These are phyloP conservation scores for Nomada fabriciana DNA, from an alignment of 2,888 invertebrate genomes.

Conservation along the genomic window DNA sequence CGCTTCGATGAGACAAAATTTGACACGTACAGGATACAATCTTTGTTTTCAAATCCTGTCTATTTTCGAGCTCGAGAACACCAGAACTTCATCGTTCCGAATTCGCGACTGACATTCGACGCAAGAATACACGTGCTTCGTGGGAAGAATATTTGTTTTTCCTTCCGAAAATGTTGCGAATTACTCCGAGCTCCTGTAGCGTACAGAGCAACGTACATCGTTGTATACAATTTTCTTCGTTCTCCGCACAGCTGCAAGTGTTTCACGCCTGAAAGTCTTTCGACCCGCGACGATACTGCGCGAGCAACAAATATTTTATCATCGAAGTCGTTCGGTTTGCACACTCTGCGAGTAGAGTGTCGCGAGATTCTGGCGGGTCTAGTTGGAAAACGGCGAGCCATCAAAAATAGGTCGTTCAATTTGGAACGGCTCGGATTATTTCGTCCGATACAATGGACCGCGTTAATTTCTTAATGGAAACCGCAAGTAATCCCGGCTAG, in stretches of 20 bases:
- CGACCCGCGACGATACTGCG: too few relatives aligned
- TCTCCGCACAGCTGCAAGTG: too few relatives aligned
- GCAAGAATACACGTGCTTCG: constrained; percentile 26
- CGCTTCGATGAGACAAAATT: background rate
- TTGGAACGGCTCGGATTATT: constrained; percentile 33
- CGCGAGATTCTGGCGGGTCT: background rate
- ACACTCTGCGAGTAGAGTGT: background rate
- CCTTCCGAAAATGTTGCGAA: constrained; percentile 24
- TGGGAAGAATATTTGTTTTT: constrained; percentile 29
- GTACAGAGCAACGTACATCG: background rate
- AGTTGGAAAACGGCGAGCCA: background rate
- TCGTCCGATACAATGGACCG: constrained; percentile 44
- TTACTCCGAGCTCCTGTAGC: constrained; percentile 9
- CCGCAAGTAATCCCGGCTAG: constrained; percentile 72
- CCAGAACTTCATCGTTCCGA: background rate
- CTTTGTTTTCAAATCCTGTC: background rate
- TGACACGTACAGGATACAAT: background rate
- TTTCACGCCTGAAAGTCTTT: too few relatives aligned
- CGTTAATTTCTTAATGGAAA: constrained; percentile 69
- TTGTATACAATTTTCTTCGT: too few relatives aligned
- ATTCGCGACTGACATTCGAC: constrained; percentile 11
- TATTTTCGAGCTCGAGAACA: background rate
- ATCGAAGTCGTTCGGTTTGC: background rate
- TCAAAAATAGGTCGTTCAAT: constrained; percentile 49
- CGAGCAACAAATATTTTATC: background rate